Evolutionary conservation across 2,797 vertebrate species (phyloP).

Genomic region (Sardinella longiceps): DNA sequence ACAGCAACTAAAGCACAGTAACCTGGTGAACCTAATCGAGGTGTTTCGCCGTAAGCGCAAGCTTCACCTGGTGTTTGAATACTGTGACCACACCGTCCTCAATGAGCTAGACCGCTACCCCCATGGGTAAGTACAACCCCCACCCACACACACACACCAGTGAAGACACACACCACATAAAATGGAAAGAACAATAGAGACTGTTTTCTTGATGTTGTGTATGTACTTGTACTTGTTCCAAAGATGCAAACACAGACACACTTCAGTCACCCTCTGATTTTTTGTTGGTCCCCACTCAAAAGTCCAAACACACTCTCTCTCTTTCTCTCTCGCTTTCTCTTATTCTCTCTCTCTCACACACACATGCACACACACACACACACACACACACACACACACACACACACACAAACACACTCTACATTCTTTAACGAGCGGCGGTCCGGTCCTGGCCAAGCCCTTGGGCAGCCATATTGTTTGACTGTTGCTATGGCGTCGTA

Average conservation of each 20-base stretch:
- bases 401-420: not conserved
- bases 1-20: constrained; percentile 95
- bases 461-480: constrained; percentile 54
- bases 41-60: constrained; percentile 90
- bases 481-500: constrained; percentile 59
- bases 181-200: constrained; percentile 18
- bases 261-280: too few relatives aligned
- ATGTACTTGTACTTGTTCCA: not conserved
- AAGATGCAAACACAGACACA: not conserved
- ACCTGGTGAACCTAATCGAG: constrained; percentile 93
- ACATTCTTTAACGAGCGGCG: constrained; percentile 27
- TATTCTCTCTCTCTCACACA: constrained; percentile 29
- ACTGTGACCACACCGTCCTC: constrained; percentile 94
- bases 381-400: constrained; percentile 24
- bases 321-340: not conserved
- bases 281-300: not conserved
- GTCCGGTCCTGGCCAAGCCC: not conserved
- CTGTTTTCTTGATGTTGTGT: not conserved
- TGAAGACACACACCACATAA: not conserved
- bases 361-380: constrained; percentile 10
- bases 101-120: constrained; percentile 90
- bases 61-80: constrained; percentile 95
- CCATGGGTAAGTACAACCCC: constrained; percentile 77
- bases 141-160: constrained; percentile 2
- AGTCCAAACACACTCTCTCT: not conserved